Evolutionary conservation across 2,113 vertebrate genomes (phyloP).

Genomic region (Pelusios castaneus): DNA sequence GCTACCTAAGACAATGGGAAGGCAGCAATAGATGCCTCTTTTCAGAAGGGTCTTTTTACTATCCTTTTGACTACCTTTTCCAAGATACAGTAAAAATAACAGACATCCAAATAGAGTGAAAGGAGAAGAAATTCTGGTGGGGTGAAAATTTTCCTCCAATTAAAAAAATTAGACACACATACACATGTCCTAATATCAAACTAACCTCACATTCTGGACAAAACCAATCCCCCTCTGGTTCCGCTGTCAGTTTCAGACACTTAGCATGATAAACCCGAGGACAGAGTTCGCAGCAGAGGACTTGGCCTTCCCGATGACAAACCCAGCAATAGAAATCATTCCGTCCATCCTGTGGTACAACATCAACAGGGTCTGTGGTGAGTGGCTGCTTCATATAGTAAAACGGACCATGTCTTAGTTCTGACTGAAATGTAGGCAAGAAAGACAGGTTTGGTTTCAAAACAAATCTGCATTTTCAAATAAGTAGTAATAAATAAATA

Average conservation of each 20-base stretch:
- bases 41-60: not conserved
- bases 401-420: conserved; percentile 99
- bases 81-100: not conserved
- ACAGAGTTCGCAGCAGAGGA: conserved; percentile 99
- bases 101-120: not conserved
- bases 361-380: conserved; percentile 99
- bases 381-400: conserved; percentile 99
- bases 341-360: conserved; percentile 99
- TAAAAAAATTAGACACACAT: conserved; percentile 23
- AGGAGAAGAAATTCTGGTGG: not conserved
- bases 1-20: not conserved
- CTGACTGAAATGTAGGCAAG: conserved; percentile 99
- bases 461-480: conserved; percentile 85
- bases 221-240: conserved; percentile 99
- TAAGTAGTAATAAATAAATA: conserved; percentile 56
- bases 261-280: conserved; percentile 99
- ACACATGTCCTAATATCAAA: conserved; percentile 32
- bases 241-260: conserved; percentile 99
- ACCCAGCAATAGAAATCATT: conserved; percentile 99
- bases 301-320: conserved; percentile 99
- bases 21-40: not conserved
- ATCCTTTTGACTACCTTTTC: not conserved
- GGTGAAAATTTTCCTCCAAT: not conserved
- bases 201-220: conserved; percentile 99
- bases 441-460: conserved; percentile 98